Conservation (phyloP, 2,113 vertebrate genomes). For the Lipophrys pholis region DNA sequence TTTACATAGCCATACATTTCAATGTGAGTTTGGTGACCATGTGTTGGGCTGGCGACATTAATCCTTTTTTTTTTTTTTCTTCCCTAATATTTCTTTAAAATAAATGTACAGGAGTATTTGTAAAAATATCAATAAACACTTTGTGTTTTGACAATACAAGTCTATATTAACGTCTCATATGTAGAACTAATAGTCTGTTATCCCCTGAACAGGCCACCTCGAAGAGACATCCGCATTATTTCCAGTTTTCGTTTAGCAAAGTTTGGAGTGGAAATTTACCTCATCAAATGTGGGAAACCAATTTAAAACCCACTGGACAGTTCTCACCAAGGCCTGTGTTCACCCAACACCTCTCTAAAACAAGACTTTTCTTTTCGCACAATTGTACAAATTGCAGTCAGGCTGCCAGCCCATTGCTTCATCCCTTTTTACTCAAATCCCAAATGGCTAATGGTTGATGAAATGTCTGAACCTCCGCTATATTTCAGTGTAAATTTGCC, state of each 20-base stretch:
- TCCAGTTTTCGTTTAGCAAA: no score
- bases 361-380: background rate
- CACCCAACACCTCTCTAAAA: background rate
- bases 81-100: no score
- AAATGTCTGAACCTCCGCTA: background rate
- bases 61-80: no score
- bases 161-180: background rate
- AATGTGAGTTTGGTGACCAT: no score
- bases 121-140: no score
- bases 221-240: background rate
- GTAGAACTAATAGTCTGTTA: background rate
- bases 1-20: no score
- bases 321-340: background rate
- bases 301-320: background rate
- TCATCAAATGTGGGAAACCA: background rate
- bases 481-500: slow-evolving; percentile 12
- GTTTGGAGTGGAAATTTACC: no score
- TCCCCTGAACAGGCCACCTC: background rate
- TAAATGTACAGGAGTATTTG: no score
- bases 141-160: no score
- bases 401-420: no score
- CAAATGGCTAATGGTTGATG: background rate
- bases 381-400: background rate
- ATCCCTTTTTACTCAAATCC: background rate
- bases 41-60: no score